A percentile compares a stretch with the other conserved stretches of the same genome.
These are phyloP conservation scores for Crotalus horridus DNA, from an alignment of 2,113 vertebrate genomes.

Conservation along the genomic window DNA sequence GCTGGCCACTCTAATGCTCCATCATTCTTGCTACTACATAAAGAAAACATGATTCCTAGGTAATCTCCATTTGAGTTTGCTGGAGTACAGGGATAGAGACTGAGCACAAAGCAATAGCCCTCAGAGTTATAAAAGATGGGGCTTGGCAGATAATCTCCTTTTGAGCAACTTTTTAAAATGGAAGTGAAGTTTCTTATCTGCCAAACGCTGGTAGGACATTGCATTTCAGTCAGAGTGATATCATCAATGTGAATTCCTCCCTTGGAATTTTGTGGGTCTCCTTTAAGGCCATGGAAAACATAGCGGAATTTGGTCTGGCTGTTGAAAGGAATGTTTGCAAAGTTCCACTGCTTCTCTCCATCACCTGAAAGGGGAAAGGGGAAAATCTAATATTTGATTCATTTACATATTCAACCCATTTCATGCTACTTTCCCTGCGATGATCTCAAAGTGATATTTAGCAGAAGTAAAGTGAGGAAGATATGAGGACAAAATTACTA, in stretches of 20 bases:
- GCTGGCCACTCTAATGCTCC: slow-evolving; percentile 83
- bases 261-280: slow-evolving; percentile 58
- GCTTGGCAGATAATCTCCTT: slow-evolving; percentile 58
- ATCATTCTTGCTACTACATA: slow-evolving; percentile 85
- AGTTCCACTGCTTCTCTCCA: slow-evolving; percentile 78
- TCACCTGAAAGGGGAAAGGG: slow-evolving; percentile 67
- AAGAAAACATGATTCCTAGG: slow-evolving; percentile 73
- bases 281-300: slow-evolving; percentile 80
- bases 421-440: neutral
- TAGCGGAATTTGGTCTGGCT: slow-evolving; percentile 86
- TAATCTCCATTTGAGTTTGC: slow-evolving; percentile 50
- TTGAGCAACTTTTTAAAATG: slow-evolving; percentile 57
- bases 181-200: slow-evolving; percentile 77
- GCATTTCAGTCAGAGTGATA: slow-evolving; percentile 78
- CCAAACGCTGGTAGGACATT: slow-evolving; percentile 82
- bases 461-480: neutral
- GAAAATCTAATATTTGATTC: neutral
- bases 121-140: slow-evolving; percentile 85
- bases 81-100: slow-evolving; percentile 55
- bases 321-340: slow-evolving; percentile 78
- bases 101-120: slow-evolving; percentile 80
- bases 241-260: slow-evolving; percentile 86
- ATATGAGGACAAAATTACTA: neutral
- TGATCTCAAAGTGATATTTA: neutral
- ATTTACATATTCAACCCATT: neutral